phyloP scores from a whole-genome alignment of 2,797 vertebrate species.

The Paedocypris micromegethes region DNA sequence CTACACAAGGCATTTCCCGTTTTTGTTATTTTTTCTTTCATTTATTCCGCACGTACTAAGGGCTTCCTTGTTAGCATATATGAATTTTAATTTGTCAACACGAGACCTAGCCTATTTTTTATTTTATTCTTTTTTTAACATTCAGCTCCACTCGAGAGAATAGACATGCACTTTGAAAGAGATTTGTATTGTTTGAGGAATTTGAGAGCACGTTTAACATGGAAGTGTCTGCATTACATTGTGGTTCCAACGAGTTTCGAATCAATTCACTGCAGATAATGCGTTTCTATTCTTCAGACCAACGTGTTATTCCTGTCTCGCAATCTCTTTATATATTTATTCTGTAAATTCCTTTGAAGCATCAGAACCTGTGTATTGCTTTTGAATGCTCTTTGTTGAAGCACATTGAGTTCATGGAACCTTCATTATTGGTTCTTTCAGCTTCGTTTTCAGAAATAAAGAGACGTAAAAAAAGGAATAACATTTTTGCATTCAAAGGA shows the following conservation, averaged over 20 bases:
- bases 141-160: conserved; percentile 20
- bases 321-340: neutral
- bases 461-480: too few species aligned
- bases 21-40: conserved; percentile 24
- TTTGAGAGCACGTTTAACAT: conserved; percentile 17
- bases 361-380: too few species aligned
- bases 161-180: conserved; percentile 12
- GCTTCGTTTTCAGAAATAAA: too few species aligned
- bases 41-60: conserved; percentile 45
- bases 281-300: conserved; percentile 21
- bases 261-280: conserved; percentile 2
- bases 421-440: too few species aligned
- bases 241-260: conserved; percentile 38
- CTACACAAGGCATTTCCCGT: conserved; percentile 11
- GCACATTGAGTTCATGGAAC: too few species aligned
- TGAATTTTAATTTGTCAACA: conserved; percentile 53
- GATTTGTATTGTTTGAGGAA: conserved; percentile 25
- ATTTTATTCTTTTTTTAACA: conserved; percentile 23
- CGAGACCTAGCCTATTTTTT: conserved; percentile 55
- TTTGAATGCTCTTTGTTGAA: neutral
- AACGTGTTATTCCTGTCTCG: conserved; percentile 26
- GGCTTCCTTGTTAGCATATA: conserved; percentile 49
- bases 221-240: conserved; percentile 16
- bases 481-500: too few species aligned
- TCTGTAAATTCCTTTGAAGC: neutral